Conservation (phyloP, 1,140 invertebrate species). For the Daktulosphaira vitifoliae region DNA sequence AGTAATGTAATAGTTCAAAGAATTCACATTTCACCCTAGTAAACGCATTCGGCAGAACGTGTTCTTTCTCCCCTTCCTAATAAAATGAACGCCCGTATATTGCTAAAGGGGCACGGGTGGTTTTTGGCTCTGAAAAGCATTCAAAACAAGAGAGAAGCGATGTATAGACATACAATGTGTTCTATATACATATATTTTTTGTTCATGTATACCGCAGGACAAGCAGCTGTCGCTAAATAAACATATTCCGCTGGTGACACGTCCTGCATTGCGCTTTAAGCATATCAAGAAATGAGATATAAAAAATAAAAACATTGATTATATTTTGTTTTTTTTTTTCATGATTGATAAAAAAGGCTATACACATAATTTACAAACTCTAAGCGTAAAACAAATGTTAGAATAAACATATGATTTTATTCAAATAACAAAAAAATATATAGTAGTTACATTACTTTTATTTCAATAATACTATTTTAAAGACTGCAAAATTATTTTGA, state of each 20-base stretch:
- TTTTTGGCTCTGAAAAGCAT: neutral
- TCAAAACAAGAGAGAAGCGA: slow-evolving; percentile 1
- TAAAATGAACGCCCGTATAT: neutral
- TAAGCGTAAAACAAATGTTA: too few relatives aligned
- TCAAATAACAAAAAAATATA: too few relatives aligned
- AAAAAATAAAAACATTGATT: too few relatives aligned
- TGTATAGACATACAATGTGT: neutral
- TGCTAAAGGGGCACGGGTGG: neutral
- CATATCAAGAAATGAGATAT: too few relatives aligned
- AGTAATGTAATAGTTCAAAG: neutral
- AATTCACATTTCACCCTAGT: neutral
- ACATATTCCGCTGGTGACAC: neutral
- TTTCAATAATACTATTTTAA: too few relatives aligned
- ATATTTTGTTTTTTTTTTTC: too few relatives aligned
- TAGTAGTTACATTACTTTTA: too few relatives aligned
- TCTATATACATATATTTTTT: too few relatives aligned
- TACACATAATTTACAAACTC: too few relatives aligned
- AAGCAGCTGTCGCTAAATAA: slow-evolving; percentile 5
- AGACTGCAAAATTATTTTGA: too few relatives aligned
- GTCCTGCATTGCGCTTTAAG: neutral
- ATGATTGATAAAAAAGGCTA: too few relatives aligned
- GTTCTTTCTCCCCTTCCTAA: neutral
- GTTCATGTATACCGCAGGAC: neutral
- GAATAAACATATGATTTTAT: too few relatives aligned
- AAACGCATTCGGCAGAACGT: neutral